Evolutionary conservation across 2,797 vertebrate genomes (phyloP).

Genomic region (Champsocephalus gunnari): DNA sequence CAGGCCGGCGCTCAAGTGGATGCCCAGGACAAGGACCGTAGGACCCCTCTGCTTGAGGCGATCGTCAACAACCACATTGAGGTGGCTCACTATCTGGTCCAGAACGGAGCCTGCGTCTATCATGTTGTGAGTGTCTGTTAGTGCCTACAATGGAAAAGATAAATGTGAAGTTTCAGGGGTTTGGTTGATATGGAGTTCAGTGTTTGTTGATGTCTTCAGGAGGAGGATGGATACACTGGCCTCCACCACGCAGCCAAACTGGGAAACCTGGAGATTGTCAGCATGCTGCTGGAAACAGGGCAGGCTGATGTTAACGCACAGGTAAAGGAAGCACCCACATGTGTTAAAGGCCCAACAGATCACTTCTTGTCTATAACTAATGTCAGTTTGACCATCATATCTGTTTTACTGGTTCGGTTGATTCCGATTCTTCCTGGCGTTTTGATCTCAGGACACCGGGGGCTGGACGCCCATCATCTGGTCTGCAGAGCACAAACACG

Average conservation of each 20-base stretch:
- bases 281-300: conserved; percentile 90
- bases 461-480: conserved; percentile 97
- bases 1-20: conserved; percentile 94
- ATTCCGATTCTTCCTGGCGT: background rate
- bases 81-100: conserved; percentile 88
- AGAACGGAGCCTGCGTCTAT: conserved; percentile 89
- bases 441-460: conserved; percentile 87
- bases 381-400: background rate
- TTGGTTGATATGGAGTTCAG: background rate
- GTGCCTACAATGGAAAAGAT: background rate
- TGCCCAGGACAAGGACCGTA: conserved; percentile 89
- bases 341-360: background rate
- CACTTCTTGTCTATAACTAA: background rate
- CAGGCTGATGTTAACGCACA: conserved; percentile 94
- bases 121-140: conserved; percentile 81
- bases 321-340: conserved; percentile 69
- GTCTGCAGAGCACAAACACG: conserved; percentile 94
- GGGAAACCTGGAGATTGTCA: conserved; percentile 90
- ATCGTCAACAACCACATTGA: conserved; percentile 91
- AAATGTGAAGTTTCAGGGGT: background rate
- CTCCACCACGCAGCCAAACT: conserved; percentile 94
- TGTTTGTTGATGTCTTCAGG: conserved; percentile 74
- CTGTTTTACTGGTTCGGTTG: background rate
- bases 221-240: conserved; percentile 94
- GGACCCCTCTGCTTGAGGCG: conserved; percentile 92